Base-by-base conservation (phyloP, 2,888 invertebrate species). In the Volucella bombylans region DNA sequence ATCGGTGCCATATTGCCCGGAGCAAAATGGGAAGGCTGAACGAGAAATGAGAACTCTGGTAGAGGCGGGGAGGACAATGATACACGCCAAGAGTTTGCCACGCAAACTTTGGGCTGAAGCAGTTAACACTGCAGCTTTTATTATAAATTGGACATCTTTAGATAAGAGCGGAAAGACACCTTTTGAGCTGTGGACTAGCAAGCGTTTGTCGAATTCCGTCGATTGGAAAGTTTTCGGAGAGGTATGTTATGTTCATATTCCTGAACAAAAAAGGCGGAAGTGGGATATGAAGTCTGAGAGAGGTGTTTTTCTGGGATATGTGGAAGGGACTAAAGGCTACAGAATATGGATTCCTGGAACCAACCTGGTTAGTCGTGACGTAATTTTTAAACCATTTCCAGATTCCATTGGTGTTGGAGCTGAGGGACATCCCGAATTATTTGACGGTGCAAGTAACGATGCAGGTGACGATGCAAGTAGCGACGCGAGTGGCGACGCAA, bases 101-200 rank as follows among this genome's bases (percentile, higher is more conserved):
- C 72, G 87, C 49, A 87, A 87, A 15, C 85, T 90, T 9, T 91
- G 90, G 90, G 90, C 90, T 12, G 91, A 91, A 86, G 91, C 91
- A 2, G 88, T 90, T 0, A 87, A 88, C 9, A 89, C 88, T 78
- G 89, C 89, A 15, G 88, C 88, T 0, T 90, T 89, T 78, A 73
- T 90, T 14, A 78, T 91, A 4, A 91, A 91, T 67, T 83, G 89
- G 45, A 89, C 82, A 0, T 88, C 87, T 41, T 86, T 83, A 47
- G 87, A 85, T 55, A 73, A 81, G 3, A 61, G 80, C 14, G 50
- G 80, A 12, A 88, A 87, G 68, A 86, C 88, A 57, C 88, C 89
- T 39, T 87, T 82, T 81, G 88, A 89, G 64, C 61, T 88, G 12
- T 89, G 86, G 82, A 57, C 78, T 64, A 15, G 64, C 11, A 50